These are phyloP conservation scores for Clarias batrachus DNA, from an alignment of 2,113 vertebrate genomes.

Conservation along the genomic window DNA sequence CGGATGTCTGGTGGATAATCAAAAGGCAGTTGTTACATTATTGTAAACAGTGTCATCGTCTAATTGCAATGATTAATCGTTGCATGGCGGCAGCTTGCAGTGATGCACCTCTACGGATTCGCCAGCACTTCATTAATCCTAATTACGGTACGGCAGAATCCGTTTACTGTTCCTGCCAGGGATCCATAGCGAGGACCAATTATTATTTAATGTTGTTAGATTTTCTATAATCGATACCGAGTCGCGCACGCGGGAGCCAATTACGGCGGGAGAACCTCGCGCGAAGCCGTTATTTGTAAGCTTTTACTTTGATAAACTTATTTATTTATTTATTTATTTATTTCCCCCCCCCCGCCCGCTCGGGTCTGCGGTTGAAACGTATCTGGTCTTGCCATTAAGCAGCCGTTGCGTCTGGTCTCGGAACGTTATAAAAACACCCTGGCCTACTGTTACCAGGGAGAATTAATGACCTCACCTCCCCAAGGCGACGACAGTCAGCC, in stretches of 20 bases:
- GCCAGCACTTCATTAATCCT: slow-evolving; percentile 71
- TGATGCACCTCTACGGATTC: slow-evolving; percentile 64
- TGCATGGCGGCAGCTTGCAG: slow-evolving; percentile 54
- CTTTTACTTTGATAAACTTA: slow-evolving; percentile 20
- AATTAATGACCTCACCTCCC: slow-evolving; percentile 56
- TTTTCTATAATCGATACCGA: slow-evolving; percentile 49
- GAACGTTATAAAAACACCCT: slow-evolving; percentile 28
- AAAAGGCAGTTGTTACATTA: slow-evolving; percentile 59
- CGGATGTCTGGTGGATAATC: slow-evolving; percentile 52
- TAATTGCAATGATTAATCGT: slow-evolving; percentile 70
- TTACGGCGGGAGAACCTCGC: not conserved
- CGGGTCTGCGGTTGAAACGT: slow-evolving; percentile 5
- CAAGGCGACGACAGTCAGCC: slow-evolving; percentile 53
- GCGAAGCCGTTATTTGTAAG: slow-evolving; percentile 4
- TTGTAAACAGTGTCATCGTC: slow-evolving; percentile 65
- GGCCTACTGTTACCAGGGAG: slow-evolving; percentile 33
- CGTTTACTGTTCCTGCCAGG: slow-evolving; percentile 35
- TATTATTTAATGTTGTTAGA: slow-evolving; percentile 71
- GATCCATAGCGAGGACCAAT: slow-evolving; percentile 52
- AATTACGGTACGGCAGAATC: slow-evolving; percentile 58
- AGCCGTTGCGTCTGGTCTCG: slow-evolving; percentile 28
- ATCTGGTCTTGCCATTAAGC: slow-evolving; percentile 36
- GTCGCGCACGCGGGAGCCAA: slow-evolving; percentile 12
- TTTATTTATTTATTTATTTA: slow-evolving; percentile 23
- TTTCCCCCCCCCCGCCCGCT: slow-evolving; percentile 1